Percentiles rank a stretch among this genome's conserved stretches.
Conservation (phyloP, 2,888 invertebrate species). For the Hemistola chrysoprasaria region DNA sequence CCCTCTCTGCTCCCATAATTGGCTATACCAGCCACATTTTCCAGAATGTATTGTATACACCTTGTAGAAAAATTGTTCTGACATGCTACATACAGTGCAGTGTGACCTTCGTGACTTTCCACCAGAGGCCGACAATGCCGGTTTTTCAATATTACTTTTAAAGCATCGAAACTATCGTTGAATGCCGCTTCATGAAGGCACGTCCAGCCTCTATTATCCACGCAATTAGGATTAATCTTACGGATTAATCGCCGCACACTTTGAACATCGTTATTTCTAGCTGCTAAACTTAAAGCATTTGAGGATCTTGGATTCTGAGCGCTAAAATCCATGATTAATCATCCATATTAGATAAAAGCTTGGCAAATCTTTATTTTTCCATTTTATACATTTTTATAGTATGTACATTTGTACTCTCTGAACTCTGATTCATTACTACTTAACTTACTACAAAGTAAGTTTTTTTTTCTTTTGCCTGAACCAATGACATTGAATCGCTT, state of each 20-base stretch:
- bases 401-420: no score
- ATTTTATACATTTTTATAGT: no score
- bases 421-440: no score
- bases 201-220: conserved; percentile 80
- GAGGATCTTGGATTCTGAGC: conserved; percentile 72
- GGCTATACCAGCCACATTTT: conserved; percentile 59
- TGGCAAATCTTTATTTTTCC: no score
- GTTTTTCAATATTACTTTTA: conserved; percentile 59
- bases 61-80: conserved; percentile 53
- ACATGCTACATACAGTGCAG: conserved; percentile 72
- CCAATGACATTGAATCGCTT: no score
- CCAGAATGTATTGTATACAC: conserved; percentile 58
- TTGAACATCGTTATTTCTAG: conserved; percentile 60
- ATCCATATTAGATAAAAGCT: no score
- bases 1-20: conserved; percentile 72
- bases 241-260: conserved; percentile 57
- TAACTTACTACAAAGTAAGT: no score
- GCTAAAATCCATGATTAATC: conserved; percentile 70
- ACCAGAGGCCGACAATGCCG: conserved; percentile 54
- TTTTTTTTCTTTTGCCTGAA: no score
- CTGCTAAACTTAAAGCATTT: conserved; percentile 71
- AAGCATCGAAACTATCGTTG: conserved; percentile 60
- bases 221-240: conserved; percentile 70
- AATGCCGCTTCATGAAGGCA: conserved; percentile 78
- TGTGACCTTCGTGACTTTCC: conserved; percentile 76